A percentile compares a stretch with the other conserved stretches of the same genome.
Conservation (phyloP, 2,113 vertebrate species). For the Nothocercus julius region DNA sequence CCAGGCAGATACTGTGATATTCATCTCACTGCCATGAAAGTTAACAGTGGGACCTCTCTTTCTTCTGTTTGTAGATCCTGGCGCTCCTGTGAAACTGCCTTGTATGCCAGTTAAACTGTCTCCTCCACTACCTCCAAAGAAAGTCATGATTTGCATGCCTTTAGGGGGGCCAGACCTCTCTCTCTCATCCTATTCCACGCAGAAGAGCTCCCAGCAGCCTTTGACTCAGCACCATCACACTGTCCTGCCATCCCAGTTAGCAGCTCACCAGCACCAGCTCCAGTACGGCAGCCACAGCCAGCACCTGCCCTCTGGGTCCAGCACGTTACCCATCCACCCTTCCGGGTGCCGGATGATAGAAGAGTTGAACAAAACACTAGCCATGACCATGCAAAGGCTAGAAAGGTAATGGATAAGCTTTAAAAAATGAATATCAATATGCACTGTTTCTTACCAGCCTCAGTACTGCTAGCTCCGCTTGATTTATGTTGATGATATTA, state of each 20-base stretch:
- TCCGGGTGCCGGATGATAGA: constrained; percentile 94
- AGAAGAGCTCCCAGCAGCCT: constrained; percentile 85
- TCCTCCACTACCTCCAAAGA: constrained; percentile 98
- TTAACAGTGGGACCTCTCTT: constrained; percentile 43
- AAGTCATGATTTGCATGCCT: constrained; percentile 98
- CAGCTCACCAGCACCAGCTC: constrained; percentile 88
- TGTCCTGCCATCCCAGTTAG: constrained; percentile 88
- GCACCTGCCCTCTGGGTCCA: constrained; percentile 78
- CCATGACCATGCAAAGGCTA: constrained; percentile 96
- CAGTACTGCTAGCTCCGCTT: accelerated
- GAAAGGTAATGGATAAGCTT: constrained; percentile 84
- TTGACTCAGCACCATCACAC: constrained; percentile 84
- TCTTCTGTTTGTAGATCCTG: constrained; percentile 85
- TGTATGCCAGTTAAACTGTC: constrained; percentile 95
- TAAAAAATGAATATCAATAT: not conserved
- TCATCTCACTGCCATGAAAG: not conserved
- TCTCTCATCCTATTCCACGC: constrained; percentile 80
- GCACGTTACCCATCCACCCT: constrained; percentile 86
- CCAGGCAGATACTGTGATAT: not conserved
- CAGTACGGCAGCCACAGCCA: constrained; percentile 87
- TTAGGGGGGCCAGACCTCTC: constrained; percentile 87
- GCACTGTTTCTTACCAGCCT: not conserved
- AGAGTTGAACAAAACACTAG: constrained; percentile 96
- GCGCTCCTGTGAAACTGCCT: constrained; percentile 94
- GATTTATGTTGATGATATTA: not conserved